Evolutionary conservation across 2,797 vertebrate species (phyloP).

Genomic region (Hafferia zeledoni): DNA sequence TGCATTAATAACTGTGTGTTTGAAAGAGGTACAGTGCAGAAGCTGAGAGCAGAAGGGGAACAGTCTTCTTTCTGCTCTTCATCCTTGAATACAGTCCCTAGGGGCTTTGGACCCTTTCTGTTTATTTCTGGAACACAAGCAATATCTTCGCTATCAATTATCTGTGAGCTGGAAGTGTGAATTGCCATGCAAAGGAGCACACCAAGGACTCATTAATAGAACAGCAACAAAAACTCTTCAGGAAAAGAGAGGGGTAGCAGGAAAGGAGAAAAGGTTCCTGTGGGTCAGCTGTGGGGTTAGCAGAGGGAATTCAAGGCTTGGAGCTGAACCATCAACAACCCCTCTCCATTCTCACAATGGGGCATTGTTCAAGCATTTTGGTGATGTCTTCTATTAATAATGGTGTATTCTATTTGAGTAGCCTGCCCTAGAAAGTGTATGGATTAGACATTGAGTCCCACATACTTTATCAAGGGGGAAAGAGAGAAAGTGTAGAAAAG

Average conservation of each 20-base stretch:
- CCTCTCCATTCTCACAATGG: conserved; percentile 10
- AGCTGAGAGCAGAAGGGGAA: background rate
- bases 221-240: conserved; percentile 20
- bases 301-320: conserved; percentile 5
- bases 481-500: background rate
- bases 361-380: conserved; percentile 27
- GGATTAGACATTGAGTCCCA: background rate
- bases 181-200: background rate
- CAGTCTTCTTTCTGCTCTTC: background rate
- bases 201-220: background rate
- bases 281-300: conserved; percentile 36
- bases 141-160: background rate
- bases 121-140: background rate
- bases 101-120: background rate
- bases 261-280: background rate
- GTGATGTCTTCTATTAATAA: conserved; percentile 36
- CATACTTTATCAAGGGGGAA: background rate
- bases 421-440: background rate
- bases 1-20: conserved; percentile 12
- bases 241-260: background rate
- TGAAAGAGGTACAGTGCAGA: background rate
- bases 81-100: background rate
- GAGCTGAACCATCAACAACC: background rate
- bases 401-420: conserved; percentile 16
- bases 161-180: background rate